Evolutionary conservation across 1,140 invertebrate genomes (phyloP).

Genomic region (Araneus ventricosus): DNA sequence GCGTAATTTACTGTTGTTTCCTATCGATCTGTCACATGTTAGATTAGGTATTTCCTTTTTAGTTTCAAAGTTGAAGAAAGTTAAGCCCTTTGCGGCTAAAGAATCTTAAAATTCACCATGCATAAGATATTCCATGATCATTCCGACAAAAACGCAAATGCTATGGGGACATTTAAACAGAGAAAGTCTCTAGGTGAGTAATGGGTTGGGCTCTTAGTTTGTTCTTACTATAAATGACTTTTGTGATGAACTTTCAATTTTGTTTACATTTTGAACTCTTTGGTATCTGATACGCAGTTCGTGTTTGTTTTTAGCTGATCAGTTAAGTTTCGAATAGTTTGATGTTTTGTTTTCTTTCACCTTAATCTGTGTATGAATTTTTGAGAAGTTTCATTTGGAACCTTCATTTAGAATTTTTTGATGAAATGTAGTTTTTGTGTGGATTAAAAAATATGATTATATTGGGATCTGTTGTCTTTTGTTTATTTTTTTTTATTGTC

Average conservation of each 20-base stretch:
- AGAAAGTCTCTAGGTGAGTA: conserved; percentile 78
- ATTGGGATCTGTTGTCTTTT: too few species aligned
- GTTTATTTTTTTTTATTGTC: too few species aligned
- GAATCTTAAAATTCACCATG: conserved; percentile 39
- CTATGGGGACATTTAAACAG: conserved; percentile 77
- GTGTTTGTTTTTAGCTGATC: neutral
- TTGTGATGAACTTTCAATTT: neutral
- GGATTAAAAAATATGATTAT: too few species aligned
- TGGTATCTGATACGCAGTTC: neutral
- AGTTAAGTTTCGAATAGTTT: neutral
- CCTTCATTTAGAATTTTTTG: too few species aligned
- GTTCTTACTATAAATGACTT: neutral
- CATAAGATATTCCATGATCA: conserved; percentile 64
- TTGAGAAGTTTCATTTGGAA: too few species aligned
- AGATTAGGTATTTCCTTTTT: conserved; percentile 68
- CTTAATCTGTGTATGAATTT: too few species aligned
- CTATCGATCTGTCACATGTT: conserved; percentile 72
- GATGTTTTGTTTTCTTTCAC: too few species aligned
- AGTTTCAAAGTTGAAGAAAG: conserved; percentile 12
- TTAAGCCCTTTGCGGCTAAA: conserved; percentile 2
- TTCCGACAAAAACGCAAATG: conserved; percentile 66
- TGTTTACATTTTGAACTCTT: conserved; percentile 11
- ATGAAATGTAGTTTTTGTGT: too few species aligned
- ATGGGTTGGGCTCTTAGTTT: conserved; percentile 51
- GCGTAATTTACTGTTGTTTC: conserved; percentile 70